A percentile compares a stretch with the other conserved stretches of the same genome.
phyloP scores from a whole-genome alignment of 2,797 vertebrate genomes.

The Threskiornis aethiopicus region DNA sequence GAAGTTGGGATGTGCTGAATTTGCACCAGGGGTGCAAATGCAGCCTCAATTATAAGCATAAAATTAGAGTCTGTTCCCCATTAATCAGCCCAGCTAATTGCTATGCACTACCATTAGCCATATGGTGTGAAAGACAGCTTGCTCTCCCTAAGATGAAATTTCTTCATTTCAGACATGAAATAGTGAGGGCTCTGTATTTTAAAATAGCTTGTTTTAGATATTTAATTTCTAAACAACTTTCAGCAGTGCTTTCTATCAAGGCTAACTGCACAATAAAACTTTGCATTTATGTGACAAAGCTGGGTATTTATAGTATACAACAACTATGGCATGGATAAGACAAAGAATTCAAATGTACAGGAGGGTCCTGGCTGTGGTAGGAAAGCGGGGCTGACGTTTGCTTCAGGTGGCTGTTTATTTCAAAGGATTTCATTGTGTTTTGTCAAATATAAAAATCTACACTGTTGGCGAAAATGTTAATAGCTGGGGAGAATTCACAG shows the following conservation, averaged over 20 bases:
- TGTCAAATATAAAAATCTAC: slow-evolving; percentile 43
- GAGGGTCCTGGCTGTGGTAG: slow-evolving; percentile 37
- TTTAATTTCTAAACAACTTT: slow-evolving; percentile 86
- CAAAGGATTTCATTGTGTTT: slow-evolving; percentile 51
- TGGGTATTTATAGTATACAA: slow-evolving; percentile 71
- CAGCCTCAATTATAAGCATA: slow-evolving; percentile 91
- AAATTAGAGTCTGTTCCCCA: slow-evolving; percentile 93
- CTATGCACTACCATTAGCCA: slow-evolving; percentile 95
- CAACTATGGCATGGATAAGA: slow-evolving; percentile 44
- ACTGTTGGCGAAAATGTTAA: slow-evolving; percentile 42
- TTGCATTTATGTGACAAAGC: slow-evolving; percentile 79
- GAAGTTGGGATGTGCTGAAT: slow-evolving; percentile 87
- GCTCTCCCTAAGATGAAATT: slow-evolving; percentile 85
- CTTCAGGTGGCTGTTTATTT: slow-evolving; percentile 66
- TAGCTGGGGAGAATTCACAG: slow-evolving; percentile 44
- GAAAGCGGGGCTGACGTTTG: neutral
- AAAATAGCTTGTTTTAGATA: slow-evolving; percentile 84
- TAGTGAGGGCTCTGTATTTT: slow-evolving; percentile 81
- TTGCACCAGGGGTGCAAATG: slow-evolving; percentile 86
- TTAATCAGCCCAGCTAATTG: slow-evolving; percentile 98
- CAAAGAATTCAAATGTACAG: slow-evolving; percentile 71
- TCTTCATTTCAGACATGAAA: slow-evolving; percentile 87
- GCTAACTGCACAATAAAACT: slow-evolving; percentile 84
- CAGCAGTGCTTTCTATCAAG: slow-evolving; percentile 81
- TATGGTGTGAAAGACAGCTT: slow-evolving; percentile 96